Base-by-base conservation (phyloP, 2,888 invertebrate genomes). In the Drosophila mayaguana region DNA sequence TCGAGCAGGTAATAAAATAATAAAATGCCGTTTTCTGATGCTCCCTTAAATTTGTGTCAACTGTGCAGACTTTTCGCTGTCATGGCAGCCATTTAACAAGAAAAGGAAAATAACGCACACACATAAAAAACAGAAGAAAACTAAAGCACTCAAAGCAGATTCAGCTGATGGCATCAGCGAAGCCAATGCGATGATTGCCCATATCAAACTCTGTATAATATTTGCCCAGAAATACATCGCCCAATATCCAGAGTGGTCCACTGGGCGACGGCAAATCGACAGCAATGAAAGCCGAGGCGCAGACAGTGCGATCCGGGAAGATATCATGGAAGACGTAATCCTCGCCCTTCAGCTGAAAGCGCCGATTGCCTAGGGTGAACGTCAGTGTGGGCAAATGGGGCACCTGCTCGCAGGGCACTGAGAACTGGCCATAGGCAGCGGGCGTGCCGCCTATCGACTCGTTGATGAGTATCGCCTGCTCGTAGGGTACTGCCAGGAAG, bases 261-360 rank as follows among this genome's bases (percentile, higher is more conserved):
- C 16, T 71, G 3, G 87, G 89, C 36, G 87, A 83, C 0, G 84
- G 84, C 63, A 90, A 16, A 28, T 87, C 89, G 8, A 89, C 82
- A 32, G 87, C 89, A 7, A 87, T 88, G 16, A 87, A 72, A 0
- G 89, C 87, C 7, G 88, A 90, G 0, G 78, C 89, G 11, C 87
- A 99, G 66, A 97, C 94, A 6, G 96, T 96, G 92, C 96, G 95
- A 73, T 98, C 98, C 89, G 96, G 94, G 92, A 95, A 95, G 8
- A 94, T 93, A 64, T 96, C 97, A 92, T 95, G 94, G 59, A 99
- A 94, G 76, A 98, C 94, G 92, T 99, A 99, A 93, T 99, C 98
- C 70, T 94, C 93, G 54, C 96, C 96, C 66, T 94, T 94, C 62
- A 99, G 94, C 53, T 94, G 93, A 94, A 98, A 99, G 4, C 91